Conservation (phyloP, 2,113 vertebrate genomes). For the Petroica traversi region DNA sequence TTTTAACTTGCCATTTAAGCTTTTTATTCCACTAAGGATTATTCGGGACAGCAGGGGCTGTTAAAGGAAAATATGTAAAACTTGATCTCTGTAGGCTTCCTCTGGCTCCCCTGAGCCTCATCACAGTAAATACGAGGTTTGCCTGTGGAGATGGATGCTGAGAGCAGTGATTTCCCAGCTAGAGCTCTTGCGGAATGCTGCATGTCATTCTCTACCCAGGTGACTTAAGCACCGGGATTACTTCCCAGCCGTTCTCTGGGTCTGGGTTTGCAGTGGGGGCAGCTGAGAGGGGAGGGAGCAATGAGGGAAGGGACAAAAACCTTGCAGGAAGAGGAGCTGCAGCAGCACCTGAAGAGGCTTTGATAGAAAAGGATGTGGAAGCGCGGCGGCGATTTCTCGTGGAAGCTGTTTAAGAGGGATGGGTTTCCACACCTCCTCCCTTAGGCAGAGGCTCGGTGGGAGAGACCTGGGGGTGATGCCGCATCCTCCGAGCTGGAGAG, state of each 20-base stretch:
- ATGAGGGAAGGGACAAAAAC: neutral
- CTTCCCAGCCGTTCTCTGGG: neutral
- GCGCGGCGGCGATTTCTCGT: neutral
- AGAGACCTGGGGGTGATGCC: neutral
- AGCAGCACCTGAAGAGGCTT: neutral
- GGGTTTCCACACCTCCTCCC: neutral
- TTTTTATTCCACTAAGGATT: neutral
- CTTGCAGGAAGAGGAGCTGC: neutral
- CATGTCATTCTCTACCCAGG: fast-evolving
- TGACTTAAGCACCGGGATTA: neutral
- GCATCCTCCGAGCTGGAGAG: neutral
- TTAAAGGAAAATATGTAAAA: neutral
- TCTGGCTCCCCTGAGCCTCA: neutral
- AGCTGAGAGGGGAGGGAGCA: neutral
- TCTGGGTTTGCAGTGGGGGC: neutral
- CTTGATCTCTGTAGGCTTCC: neutral
- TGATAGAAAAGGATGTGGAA: neutral
- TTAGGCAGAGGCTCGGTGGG: neutral
- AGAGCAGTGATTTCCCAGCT: neutral
- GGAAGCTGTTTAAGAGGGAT: neutral
- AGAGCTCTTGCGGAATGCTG: neutral
- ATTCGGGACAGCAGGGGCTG: neutral
- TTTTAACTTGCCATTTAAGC: neutral
- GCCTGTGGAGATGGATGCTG: neutral
- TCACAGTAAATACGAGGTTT: neutral